Evolutionary conservation across 2,888 invertebrate species (phyloP), one percentile per base, ranked within the genome.

Genomic region (Lasius fuliginosus): DNA sequence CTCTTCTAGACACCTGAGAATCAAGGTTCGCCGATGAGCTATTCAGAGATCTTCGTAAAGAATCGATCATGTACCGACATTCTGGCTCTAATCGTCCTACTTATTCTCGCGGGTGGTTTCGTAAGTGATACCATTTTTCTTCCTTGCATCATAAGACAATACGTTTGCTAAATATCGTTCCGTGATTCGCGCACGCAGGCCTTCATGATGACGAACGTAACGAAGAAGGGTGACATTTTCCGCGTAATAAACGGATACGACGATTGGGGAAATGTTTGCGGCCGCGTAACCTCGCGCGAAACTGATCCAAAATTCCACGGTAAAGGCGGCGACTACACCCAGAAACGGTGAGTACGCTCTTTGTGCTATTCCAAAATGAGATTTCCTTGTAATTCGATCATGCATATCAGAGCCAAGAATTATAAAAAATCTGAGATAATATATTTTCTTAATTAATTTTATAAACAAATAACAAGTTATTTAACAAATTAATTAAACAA

Each of bases 231-330:
- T 0, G 96, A 97, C 92, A 95, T 96, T 42, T 95, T 95, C 89
- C 95, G 97, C 27, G 94, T 97, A 33, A 93, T 96, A 62, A 95
- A 96, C 90, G 97, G 97, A 11, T 96, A 96, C 90, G 97, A 97
- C 91, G 95, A 96, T 89, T 96, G 96, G 90, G 97, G 96, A 4
- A 96, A 97, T 91, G 94, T 97, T n/a, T 97, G 97, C 91, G 97
- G 97, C 1, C 94, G 94, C 68, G 93, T 94, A 69, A 96, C 96
- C 56, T 84, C 88, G 30, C 85, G 76, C 8, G 92, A 94, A 83
- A 91, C 83, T 23, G 87, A 93, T 87, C 92, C 94, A 0, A 91
- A 93, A 58, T 95, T 95, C 53, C 86, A 91, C n/a, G 95, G 96
- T 92, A 95, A 95, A 87, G 95, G 96, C 62, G 93, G 90, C 68